Evolutionary conservation across 2,888 invertebrate genomes (phyloP).

Genomic region (Coenonympha glycerion): DNA sequence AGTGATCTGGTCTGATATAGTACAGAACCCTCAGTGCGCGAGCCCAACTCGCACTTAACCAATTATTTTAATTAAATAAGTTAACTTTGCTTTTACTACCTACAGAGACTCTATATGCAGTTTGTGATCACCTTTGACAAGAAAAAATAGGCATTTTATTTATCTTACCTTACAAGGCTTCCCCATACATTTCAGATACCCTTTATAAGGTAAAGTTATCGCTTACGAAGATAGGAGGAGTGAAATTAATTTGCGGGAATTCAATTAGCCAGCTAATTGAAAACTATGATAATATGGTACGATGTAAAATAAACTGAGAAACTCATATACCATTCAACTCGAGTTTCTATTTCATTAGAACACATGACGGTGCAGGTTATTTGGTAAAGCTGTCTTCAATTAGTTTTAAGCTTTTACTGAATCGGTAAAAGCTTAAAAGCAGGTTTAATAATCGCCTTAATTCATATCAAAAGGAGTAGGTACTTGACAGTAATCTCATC

Average conservation of each 20-base stretch:
- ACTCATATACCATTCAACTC: background rate
- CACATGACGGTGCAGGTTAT: background rate
- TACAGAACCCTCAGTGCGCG: too few relatives aligned
- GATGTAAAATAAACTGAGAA: background rate
- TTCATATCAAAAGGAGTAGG: background rate
- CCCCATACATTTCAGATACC: too few relatives aligned
- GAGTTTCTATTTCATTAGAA: background rate
- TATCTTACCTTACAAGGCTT: too few relatives aligned
- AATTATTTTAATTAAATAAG: too few relatives aligned
- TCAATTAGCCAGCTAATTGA: background rate
- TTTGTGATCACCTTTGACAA: background rate
- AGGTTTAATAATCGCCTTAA: background rate
- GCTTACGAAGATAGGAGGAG: background rate
- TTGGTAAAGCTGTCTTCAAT: background rate
- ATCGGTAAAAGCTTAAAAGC: background rate
- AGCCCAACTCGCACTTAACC: too few relatives aligned
- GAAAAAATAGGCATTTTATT: too few relatives aligned
- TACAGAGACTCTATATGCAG: too few relatives aligned
- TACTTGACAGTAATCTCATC: too few relatives aligned
- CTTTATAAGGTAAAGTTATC: too few relatives aligned
- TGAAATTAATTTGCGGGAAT: background rate
- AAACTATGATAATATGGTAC: background rate
- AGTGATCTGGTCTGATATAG: too few relatives aligned
- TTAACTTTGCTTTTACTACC: too few relatives aligned
- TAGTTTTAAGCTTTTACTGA: background rate